phyloP scores from a whole-genome alignment of 2,113 vertebrate species.

The Hydrochoerus hydrochaeris region DNA sequence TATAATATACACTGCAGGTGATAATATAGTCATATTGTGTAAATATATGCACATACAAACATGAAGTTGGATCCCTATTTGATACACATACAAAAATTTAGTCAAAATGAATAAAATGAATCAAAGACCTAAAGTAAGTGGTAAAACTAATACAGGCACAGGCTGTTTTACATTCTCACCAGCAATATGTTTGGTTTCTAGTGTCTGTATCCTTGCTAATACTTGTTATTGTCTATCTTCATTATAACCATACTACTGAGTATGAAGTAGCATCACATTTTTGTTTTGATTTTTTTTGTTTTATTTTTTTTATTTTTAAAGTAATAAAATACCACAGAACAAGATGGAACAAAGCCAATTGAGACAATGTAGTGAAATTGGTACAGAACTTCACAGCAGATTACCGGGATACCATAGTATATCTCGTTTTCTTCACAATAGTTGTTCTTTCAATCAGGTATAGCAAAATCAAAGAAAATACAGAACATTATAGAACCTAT shows the following conservation, averaged over 20 bases:
- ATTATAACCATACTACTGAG: neutral
- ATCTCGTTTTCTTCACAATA: too few species aligned
- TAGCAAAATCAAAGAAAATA: too few species aligned
- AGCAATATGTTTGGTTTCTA: neutral
- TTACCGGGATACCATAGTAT: too few species aligned
- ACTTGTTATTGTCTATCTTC: neutral
- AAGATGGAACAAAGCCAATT: too few species aligned
- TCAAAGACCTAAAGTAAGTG: neutral
- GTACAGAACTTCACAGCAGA: too few species aligned
- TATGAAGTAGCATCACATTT: neutral
- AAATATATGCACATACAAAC: constrained; percentile 79
- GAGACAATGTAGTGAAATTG: too few species aligned
- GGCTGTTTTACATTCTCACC: neutral
- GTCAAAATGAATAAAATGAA: neutral
- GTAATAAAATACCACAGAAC: too few species aligned
- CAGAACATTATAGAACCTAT: too few species aligned
- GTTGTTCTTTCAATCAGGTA: too few species aligned
- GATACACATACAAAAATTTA: neutral
- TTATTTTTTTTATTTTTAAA: too few species aligned
- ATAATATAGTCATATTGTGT: constrained; percentile 73
- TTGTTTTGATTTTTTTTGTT: constrained; percentile 44
- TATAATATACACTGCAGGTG: constrained; percentile 79
- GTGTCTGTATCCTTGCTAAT: neutral
- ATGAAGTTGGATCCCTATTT: neutral
- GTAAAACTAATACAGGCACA: neutral